Evolutionary conservation across 35 echinoderm and acorn worm genomes (phyloP), one percentile per base, ranked within the genome.

Genomic region (Ptychodera flava): DNA sequence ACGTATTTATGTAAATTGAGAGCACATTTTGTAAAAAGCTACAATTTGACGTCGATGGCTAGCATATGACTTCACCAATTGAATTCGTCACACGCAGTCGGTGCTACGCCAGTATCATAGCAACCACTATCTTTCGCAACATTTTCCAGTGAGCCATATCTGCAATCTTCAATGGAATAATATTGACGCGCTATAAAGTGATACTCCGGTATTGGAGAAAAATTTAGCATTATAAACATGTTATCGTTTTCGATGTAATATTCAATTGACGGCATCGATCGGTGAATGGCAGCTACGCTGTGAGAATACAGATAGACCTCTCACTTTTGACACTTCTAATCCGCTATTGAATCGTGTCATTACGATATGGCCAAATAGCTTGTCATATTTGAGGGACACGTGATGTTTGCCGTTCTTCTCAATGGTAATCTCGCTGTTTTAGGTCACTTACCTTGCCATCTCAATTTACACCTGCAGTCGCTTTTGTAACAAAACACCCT

Each of bases 141-240:
- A n/a, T n/a, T n/a, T n/a, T n/a, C n/a, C n/a, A n/a, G n/a, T n/a
- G n/a, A n/a, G n/a, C n/a, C n/a, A n/a, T n/a, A n/a, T n/a, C n/a
- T n/a, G n/a, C n/a, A n/a, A n/a, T n/a, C n/a, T n/a, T n/a, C n/a
- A n/a, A n/a, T n/a, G n/a, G n/a, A n/a, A n/a, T n/a, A n/a, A n/a
- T n/a, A n/a, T n/a, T n/a, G n/a, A n/a, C n/a, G n/a, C n/a, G n/a
- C n/a, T n/a, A n/a, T n/a, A n/a, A n/a, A n/a, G n/a, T n/a, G n/a
- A n/a, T n/a, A n/a, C n/a, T n/a, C n/a, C n/a, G n/a, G n/a, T 64
- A 64, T 64, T 64, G 45, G 45, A 64, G 45, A 64, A 64, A 64
- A 64, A 64, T 64, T 6, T 64, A 6, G 45, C 45, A 64, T 12
- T 64, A 64, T 64, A 64, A 64, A 64, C 45, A 64, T 64, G 45